Evolutionary conservation across 2,797 vertebrate genomes (phyloP), one percentile per base, ranked within the genome.

Genomic region (Falco cherrug): DNA sequence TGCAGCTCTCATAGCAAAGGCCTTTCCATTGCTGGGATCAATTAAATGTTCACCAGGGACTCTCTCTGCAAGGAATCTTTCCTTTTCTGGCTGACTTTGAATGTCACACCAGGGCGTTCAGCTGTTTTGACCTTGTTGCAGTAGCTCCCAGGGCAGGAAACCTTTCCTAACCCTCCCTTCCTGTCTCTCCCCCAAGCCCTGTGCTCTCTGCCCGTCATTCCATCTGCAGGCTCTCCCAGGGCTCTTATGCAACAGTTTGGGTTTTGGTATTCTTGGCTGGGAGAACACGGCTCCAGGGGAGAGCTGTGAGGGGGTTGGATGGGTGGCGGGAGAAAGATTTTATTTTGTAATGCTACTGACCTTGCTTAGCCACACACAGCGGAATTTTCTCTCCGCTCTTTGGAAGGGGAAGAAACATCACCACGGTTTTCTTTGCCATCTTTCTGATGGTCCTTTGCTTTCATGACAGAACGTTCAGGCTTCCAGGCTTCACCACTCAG

Each of bases 61-160:
- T 53, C 75, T 76, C 95, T 79, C 57, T 37, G 95, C 31, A 29
- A 94, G 94, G 96, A 92, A 92, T 96, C 95, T 93, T 81, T 87
- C 95, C 94, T 97, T 98, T 98, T 98, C 97, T 96, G 98, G 98
- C 98, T 98, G 89, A 96, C 98, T 98, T 97, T 98, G 98, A 98
- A 98, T 95, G 98, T 98, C 97, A 93, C 97, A 97, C 97, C 96
- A 96, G 98, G 97, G 97, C 94, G 91, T 98, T 98, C 98, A 98
- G 98, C 98, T 86, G 88, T 53, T 86, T 33, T 95, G 97, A 95
- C 96, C 97, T 90, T 59, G 81, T 37, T 77, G 94, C 93, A 14
- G 94, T 63, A 60, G 94, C 90, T 96, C 84, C 88, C 86, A 65
- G 87, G 84, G 63, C 89, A 95, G 87, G 90, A 90, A 90, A 74